Percentiles rank a stretch among this genome's conserved stretches.
Evolutionary conservation across 2,888 invertebrate genomes (phyloP).

Genomic region (Hydroisotoma schaefferi): DNA sequence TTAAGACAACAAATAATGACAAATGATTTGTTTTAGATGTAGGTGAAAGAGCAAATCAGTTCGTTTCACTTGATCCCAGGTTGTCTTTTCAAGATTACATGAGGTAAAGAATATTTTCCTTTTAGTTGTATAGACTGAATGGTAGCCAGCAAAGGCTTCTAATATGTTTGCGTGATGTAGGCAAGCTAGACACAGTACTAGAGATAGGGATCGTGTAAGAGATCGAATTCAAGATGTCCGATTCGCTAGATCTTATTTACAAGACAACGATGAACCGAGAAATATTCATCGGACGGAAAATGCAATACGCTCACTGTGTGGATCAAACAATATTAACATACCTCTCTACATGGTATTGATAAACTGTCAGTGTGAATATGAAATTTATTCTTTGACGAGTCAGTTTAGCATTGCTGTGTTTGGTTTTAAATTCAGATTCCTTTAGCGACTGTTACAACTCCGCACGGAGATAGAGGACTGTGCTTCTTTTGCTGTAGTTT

Average conservation of each 20-base stretch:
- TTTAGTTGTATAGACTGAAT: too few relatives aligned
- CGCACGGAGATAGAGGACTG: constrained; percentile 42
- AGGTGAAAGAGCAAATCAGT: constrained; percentile 1
- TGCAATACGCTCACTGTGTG: background rate
- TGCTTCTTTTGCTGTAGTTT: constrained; percentile 47
- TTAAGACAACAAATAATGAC: background rate
- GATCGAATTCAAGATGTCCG: constrained; percentile 54
- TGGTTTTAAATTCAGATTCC: too few relatives aligned
- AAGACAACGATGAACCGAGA: background rate
- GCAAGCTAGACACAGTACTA: constrained; percentile 19
- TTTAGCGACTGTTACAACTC: constrained; percentile 42
- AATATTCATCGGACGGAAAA: background rate
- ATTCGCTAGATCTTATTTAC: constrained; percentile 1
- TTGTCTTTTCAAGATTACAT: constrained; percentile 12
- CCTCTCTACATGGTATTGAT: background rate
- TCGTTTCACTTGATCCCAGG: constrained; percentile 9
- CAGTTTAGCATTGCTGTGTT: too few relatives aligned
- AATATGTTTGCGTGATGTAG: background rate
- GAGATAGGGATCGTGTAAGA: constrained; percentile 49
- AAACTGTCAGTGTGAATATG: too few relatives aligned
- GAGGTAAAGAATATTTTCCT: too few relatives aligned
- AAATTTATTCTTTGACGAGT: too few relatives aligned
- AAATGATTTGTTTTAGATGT: background rate
- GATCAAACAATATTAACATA: background rate
- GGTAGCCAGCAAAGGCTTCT: background rate